Conservation (phyloP, 2,888 invertebrate genomes). For the Chrysina gloriosa region DNA sequence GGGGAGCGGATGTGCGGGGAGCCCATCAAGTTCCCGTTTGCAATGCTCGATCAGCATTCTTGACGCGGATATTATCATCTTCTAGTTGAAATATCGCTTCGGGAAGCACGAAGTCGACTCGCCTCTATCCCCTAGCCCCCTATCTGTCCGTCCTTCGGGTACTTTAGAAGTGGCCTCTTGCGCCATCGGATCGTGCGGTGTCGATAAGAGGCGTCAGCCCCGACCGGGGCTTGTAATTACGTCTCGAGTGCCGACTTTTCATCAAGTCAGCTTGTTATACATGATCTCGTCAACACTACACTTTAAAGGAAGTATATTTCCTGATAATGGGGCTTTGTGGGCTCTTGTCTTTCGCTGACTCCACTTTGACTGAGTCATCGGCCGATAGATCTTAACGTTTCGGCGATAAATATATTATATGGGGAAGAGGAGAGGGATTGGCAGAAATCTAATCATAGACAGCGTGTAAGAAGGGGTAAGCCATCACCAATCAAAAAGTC, state of each 20-base stretch:
- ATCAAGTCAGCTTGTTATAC: conserved; percentile 42
- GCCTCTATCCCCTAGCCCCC: neutral
- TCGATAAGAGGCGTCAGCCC: conserved; percentile 17
- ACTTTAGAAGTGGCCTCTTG: conserved; percentile 25
- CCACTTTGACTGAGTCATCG: too few species aligned
- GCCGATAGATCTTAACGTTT: too few species aligned
- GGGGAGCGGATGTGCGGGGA: neutral
- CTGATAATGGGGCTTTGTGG: too few species aligned
- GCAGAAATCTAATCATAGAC: too few species aligned
- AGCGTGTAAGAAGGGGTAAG: too few species aligned
- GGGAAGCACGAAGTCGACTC: neutral
- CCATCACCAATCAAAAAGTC: too few species aligned
- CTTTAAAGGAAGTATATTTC: neutral
- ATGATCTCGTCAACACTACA: conserved; percentile 35
- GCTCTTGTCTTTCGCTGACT: too few species aligned
- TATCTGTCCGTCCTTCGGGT: neutral
- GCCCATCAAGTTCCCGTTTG: conserved; percentile 20
- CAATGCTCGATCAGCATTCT: conserved; percentile 42
- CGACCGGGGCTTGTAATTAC: conserved; percentile 34
- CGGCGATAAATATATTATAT: too few species aligned
- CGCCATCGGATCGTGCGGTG: conserved; percentile 6
- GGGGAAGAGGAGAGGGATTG: too few species aligned
- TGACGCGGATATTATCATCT: conserved; percentile 42
- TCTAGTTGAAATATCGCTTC: conserved; percentile 37
- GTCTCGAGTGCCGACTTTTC: conserved; percentile 39